phyloP scores from a whole-genome alignment of 2,113 vertebrate genomes.

The Numenius arquata region DNA sequence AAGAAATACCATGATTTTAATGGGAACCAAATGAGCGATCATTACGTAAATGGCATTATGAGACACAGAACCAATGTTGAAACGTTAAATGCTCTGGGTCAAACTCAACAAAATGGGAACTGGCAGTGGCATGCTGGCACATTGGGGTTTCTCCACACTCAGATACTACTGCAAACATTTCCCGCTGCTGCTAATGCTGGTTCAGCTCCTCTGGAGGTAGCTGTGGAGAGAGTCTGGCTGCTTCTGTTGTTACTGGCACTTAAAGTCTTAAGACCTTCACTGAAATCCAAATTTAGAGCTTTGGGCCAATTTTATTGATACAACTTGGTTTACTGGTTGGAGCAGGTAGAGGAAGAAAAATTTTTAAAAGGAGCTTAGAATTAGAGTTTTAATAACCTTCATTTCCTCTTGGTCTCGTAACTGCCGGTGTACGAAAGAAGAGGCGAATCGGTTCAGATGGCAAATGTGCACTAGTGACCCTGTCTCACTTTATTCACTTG shows the following conservation, averaged over 20 bases:
- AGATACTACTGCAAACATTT: slow-evolving; percentile 1
- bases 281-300: neutral
- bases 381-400: neutral
- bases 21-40: slow-evolving; percentile 66
- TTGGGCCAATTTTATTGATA: neutral
- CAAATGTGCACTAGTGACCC: neutral
- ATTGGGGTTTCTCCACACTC: neutral
- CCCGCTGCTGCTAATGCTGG: neutral
- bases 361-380: neutral
- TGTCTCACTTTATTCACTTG: neutral
- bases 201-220: slow-evolving; percentile 12
- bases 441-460: neutral
- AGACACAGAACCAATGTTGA: slow-evolving; percentile 63
- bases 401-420: neutral
- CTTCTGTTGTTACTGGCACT: neutral
- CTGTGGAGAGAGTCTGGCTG: neutral
- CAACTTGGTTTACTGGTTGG: neutral
- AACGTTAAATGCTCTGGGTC: slow-evolving; percentile 56
- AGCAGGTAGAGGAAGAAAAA: neutral
- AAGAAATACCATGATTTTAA: slow-evolving; percentile 71
- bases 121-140: slow-evolving; percentile 7
- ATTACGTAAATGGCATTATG: slow-evolving; percentile 60
- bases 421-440: neutral
- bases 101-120: slow-evolving; percentile 64
- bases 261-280: neutral